Percentiles rank a stretch among this genome's conserved stretches.
Evolutionary conservation across 2,888 invertebrate species (phyloP).

Genomic region (Sericinus montela): DNA sequence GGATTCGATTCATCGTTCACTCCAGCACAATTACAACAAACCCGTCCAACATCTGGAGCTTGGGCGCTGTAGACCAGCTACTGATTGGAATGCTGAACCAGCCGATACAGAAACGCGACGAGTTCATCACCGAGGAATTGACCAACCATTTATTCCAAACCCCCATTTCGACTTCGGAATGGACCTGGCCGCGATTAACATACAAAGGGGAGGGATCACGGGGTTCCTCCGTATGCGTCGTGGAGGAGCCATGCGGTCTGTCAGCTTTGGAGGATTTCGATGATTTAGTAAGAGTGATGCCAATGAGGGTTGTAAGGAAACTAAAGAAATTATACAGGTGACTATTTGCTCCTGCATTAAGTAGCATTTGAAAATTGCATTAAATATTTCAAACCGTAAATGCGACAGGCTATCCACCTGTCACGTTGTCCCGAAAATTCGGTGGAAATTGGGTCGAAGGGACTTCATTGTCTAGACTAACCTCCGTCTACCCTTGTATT

Average conservation of each 20-base stretch:
- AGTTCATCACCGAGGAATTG: conserved; percentile 88
- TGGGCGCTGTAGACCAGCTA: conserved; percentile 89
- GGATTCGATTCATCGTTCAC: conserved; percentile 87
- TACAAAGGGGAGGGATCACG: conserved; percentile 91
- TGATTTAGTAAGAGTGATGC: conserved; percentile 84
- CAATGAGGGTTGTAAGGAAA: conserved; percentile 80
- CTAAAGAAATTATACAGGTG: conserved; percentile 80
- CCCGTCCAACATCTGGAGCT: conserved; percentile 84
- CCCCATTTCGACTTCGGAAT: conserved; percentile 85
- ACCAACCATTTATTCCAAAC: conserved; percentile 92
- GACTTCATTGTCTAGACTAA: too few relatives aligned
- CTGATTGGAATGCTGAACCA: conserved; percentile 88
- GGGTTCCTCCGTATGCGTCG: conserved; percentile 87
- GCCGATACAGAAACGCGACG: conserved; percentile 87
- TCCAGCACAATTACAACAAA: conserved; percentile 86
- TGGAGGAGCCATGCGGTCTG: conserved; percentile 91
- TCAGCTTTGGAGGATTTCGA: conserved; percentile 83
- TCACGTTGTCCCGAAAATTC: too few relatives aligned
- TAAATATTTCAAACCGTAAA: too few relatives aligned
- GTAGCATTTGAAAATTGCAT: too few relatives aligned
- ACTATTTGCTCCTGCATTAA: too few relatives aligned
- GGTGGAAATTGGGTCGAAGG: too few relatives aligned
- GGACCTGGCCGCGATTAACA: conserved; percentile 92
- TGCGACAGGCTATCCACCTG: too few relatives aligned
- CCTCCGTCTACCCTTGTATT: too few relatives aligned